Evolutionary conservation across 1,140 invertebrate genomes (phyloP).

Genomic region (Halyomorpha halys): DNA sequence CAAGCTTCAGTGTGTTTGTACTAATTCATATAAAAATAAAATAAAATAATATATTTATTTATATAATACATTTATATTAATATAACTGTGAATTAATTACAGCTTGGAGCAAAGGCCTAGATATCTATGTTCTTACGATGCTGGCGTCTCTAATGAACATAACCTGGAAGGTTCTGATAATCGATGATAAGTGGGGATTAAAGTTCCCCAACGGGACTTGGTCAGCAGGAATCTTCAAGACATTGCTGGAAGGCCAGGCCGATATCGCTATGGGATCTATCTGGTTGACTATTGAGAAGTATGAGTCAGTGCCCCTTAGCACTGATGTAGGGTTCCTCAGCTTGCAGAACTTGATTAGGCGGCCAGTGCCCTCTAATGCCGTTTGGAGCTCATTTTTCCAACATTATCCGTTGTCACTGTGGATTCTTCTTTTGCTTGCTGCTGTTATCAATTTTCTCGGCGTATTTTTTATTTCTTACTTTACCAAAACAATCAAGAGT

Average conservation of each 20-base stretch:
- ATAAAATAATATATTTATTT: too few relatives aligned
- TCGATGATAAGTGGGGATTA: background rate
- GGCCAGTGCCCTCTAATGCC: background rate
- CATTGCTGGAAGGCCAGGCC: background rate
- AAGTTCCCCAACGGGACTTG: background rate
- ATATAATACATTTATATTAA: too few relatives aligned
- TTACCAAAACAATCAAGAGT: too few relatives aligned
- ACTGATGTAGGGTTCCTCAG: background rate
- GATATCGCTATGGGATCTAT: background rate
- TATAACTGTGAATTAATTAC: background rate
- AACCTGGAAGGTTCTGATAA: background rate
- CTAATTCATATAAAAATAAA: too few relatives aligned
- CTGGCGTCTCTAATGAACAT: background rate
- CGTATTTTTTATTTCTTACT: too few relatives aligned
- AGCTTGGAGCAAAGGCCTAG: background rate
- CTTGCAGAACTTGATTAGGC: background rate
- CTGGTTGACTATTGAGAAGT: background rate
- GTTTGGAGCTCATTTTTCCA: background rate
- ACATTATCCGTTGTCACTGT: background rate
- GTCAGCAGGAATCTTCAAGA: background rate
- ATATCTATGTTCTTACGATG: background rate
- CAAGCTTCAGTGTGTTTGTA: too few relatives aligned
- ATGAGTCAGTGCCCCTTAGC: background rate
- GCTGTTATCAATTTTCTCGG: background rate
- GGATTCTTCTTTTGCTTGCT: background rate